Conservation (phyloP, 37 sponge, comb jelly and placozoan genomes). For the Diacarnus erythraeanus region DNA sequence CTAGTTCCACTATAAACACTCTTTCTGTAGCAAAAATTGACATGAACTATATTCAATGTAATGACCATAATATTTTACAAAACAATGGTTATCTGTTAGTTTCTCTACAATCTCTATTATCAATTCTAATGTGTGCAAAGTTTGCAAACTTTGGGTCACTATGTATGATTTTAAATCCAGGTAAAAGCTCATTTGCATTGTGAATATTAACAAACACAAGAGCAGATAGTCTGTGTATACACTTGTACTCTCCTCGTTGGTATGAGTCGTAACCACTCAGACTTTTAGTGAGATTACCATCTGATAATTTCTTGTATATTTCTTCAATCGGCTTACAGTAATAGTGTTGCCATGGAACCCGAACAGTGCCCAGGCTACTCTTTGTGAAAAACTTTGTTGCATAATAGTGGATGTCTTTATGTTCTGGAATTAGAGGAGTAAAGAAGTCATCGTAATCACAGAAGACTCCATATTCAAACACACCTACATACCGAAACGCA, state of each 20-base stretch:
- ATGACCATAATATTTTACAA: too few species aligned
- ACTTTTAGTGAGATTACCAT: background rate
- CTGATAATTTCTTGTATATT: background rate
- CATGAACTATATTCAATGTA: too few species aligned
- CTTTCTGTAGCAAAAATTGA: background rate
- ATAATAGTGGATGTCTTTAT: slow-evolving; percentile 13
- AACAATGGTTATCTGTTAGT: too few species aligned
- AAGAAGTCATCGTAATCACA: slow-evolving; percentile 8
- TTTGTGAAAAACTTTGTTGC: background rate
- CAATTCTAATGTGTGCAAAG: background rate
- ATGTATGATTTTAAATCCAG: background rate
- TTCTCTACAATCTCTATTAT: background rate
- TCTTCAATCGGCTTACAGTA: background rate
- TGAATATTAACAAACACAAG: background rate
- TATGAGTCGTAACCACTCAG: too few species aligned
- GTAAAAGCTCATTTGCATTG: background rate
- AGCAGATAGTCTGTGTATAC: background rate
- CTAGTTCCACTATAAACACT: background rate
- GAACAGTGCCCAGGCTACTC: background rate
- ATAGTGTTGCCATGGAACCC: background rate
- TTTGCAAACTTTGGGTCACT: too few species aligned
- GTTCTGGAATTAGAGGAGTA: background rate
- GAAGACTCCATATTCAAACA: background rate
- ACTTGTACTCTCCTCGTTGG: background rate
- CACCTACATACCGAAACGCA: background rate